Evolutionary conservation across 2,888 invertebrate species (phyloP).

Genomic region (Prosapia bicincta): DNA sequence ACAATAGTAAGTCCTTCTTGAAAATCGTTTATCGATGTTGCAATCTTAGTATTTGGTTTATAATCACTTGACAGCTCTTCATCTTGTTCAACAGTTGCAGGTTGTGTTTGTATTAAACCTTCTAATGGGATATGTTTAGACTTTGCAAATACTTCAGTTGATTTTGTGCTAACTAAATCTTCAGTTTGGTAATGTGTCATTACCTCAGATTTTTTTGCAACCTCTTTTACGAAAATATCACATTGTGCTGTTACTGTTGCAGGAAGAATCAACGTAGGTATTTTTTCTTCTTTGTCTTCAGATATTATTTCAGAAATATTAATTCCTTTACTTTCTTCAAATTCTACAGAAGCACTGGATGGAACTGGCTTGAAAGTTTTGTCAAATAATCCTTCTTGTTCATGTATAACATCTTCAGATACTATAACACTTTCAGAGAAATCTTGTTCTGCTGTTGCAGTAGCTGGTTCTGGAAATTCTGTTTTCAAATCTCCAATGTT

Average conservation of each 20-base stretch:
- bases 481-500: constrained; percentile 25
- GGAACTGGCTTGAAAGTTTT: constrained; percentile 26
- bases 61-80: constrained; percentile 42
- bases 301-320: constrained; percentile 54
- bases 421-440: constrained; percentile 42
- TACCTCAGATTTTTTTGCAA: constrained; percentile 47
- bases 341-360: constrained; percentile 37
- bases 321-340: constrained; percentile 52
- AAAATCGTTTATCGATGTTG: constrained; percentile 39
- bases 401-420: constrained; percentile 43
- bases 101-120: constrained; percentile 52
- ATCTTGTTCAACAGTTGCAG: constrained; percentile 53
- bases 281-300: constrained; percentile 54
- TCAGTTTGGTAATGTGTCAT: constrained; percentile 40
- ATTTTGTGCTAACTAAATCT: constrained; percentile 34
- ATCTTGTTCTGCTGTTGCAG: constrained; percentile 36
- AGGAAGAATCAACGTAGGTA: constrained; percentile 46
- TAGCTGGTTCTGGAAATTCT: constrained; percentile 27
- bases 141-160: constrained; percentile 38
- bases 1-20: constrained; percentile 40
- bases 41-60: constrained; percentile 39
- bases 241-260: constrained; percentile 40
- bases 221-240: constrained; percentile 43
- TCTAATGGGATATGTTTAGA: constrained; percentile 46
- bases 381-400: constrained; percentile 43